A percentile compares a stretch with the other conserved stretches of the same genome.
Evolutionary conservation across 2,888 invertebrate genomes (phyloP).

Genomic region (Drosophila affinis): DNA sequence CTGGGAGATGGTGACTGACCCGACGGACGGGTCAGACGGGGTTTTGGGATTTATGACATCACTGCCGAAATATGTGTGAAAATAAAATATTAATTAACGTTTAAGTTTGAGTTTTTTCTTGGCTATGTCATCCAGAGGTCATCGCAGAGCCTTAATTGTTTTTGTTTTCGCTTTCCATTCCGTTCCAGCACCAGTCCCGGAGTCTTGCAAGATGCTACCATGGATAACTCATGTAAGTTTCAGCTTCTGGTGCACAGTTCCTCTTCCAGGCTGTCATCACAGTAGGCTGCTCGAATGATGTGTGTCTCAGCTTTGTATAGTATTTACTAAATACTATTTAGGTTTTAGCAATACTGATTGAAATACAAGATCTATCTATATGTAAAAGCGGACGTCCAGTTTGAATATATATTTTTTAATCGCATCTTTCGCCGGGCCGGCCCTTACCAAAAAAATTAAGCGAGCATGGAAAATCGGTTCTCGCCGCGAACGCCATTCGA

Average conservation of each 20-base stretch:
- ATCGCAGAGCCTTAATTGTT: conserved; percentile 18
- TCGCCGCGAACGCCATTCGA: conserved; percentile 6
- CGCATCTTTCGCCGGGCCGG: neutral
- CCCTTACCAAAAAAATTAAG: neutral
- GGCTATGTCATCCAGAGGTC: conserved; percentile 31
- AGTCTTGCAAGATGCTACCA: conserved; percentile 88
- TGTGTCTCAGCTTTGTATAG: conserved; percentile 7
- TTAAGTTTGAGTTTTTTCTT: conserved; percentile 29
- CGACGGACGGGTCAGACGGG: conserved; percentile 26
- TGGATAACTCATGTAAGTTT: conserved; percentile 84
- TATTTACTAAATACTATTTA: conserved; percentile 9
- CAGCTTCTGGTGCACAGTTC: neutral
- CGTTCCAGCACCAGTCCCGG: conserved; percentile 88
- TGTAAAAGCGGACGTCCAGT: conserved; percentile 23
- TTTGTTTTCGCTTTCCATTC: conserved; percentile 35
- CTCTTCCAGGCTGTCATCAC: no score
- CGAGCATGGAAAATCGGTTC: conserved; percentile 4
- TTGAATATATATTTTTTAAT: conserved; percentile 50
- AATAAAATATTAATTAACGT: conserved; percentile 37
- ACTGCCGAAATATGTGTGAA: conserved; percentile 58
- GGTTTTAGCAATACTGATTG: conserved; percentile 49
- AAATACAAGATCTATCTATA: no score
- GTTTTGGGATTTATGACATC: conserved; percentile 46
- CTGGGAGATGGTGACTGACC: neutral
- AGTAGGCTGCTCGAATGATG: neutral